Evolutionary conservation across 2,888 invertebrate genomes (phyloP).

Genomic region (Melanophora roralis): DNA sequence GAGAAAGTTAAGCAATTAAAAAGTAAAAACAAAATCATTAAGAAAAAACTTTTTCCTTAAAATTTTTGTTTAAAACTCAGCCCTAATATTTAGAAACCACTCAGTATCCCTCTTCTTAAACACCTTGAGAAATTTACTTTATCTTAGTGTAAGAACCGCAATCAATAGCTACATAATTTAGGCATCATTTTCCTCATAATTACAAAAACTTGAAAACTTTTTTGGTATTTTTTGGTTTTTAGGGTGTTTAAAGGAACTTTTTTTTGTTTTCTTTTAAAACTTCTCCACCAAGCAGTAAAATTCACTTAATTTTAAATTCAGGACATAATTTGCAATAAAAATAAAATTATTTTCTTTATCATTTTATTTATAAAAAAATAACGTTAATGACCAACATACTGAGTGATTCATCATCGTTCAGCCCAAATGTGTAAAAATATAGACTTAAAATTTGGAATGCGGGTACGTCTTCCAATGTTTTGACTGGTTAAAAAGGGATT

Average conservation of each 20-base stretch:
- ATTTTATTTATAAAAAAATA: too few relatives aligned
- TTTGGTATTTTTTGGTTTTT: slow-evolving; percentile 38
- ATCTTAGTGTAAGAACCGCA: slow-evolving; percentile 1
- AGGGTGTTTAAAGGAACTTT: background rate
- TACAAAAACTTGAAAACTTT: slow-evolving; percentile 17
- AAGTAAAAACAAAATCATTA: background rate
- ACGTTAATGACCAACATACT: too few relatives aligned
- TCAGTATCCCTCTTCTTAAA: background rate
- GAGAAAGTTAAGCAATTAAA: background rate
- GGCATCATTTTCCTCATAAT: background rate
- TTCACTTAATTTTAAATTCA: slow-evolving; percentile 64
- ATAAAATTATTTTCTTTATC: too few relatives aligned
- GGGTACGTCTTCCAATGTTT: too few relatives aligned
- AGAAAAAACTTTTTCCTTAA: slow-evolving; percentile 14
- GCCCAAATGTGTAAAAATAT: too few relatives aligned
- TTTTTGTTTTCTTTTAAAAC: background rate
- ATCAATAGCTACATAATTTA: background rate
- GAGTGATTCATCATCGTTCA: too few relatives aligned
- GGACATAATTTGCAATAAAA: slow-evolving; percentile 11
- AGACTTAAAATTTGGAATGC: too few relatives aligned
- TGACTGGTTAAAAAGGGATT: too few relatives aligned
- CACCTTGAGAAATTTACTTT: background rate
- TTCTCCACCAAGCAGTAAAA: slow-evolving; percentile 48
- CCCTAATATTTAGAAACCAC: slow-evolving; percentile 22
- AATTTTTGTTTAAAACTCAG: slow-evolving; percentile 6